Evolutionary conservation across 2,888 invertebrate species (phyloP).

Genomic region (Netelia melanura): DNA sequence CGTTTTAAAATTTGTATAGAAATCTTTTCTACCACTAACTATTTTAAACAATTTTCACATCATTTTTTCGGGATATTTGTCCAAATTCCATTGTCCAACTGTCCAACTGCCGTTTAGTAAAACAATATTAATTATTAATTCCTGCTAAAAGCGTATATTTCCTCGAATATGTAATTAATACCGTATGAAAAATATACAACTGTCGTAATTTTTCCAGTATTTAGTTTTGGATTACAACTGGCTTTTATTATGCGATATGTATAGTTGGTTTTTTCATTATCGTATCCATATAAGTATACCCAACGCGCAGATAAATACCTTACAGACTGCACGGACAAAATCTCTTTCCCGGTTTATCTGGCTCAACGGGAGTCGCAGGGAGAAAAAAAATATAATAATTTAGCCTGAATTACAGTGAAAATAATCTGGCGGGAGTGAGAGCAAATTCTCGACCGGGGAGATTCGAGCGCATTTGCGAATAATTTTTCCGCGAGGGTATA

Average conservation of each 20-base stretch:
- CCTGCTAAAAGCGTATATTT: too few species aligned
- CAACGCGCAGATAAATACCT: background rate
- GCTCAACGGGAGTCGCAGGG: conserved; percentile 2
- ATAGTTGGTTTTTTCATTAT: background rate
- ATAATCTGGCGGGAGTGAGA: conserved; percentile 48
- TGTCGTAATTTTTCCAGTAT: background rate
- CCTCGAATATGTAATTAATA: too few species aligned
- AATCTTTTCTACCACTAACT: too few species aligned
- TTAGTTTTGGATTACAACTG: background rate
- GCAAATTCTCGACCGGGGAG: conserved; percentile 60
- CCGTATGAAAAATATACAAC: too few species aligned
- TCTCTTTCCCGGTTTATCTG: background rate
- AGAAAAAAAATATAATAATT: conserved; percentile 22
- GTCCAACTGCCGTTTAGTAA: too few species aligned
- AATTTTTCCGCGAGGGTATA: conserved; percentile 44
- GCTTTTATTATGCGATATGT: background rate
- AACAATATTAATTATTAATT: too few species aligned
- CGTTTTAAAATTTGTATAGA: background rate
- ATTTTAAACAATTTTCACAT: too few species aligned
- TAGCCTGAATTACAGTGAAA: conserved; percentile 50
- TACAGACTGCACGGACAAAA: conserved; percentile 2
- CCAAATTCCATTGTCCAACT: too few species aligned
- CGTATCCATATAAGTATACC: background rate
- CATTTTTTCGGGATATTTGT: too few species aligned
- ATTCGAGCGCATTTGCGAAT: conserved; percentile 53